These are phyloP conservation scores for Notiomystis cincta DNA, from an alignment of 2,113 vertebrate genomes.

Conservation along the genomic window DNA sequence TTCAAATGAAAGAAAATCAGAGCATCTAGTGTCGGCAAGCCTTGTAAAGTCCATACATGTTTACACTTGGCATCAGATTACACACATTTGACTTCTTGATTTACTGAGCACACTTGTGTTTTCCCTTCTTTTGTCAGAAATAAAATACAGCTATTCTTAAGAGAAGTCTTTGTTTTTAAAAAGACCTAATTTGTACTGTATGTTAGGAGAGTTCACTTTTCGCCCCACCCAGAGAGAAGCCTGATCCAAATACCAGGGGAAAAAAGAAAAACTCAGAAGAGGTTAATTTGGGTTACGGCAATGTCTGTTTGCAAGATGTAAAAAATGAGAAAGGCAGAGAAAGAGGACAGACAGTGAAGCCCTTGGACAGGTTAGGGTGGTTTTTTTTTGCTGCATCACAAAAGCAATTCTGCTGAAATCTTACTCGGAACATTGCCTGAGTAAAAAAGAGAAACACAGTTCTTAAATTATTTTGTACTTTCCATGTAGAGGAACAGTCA, in stretches of 20 bases:
- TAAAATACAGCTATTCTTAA: constrained; percentile 63
- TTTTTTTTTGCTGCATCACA: constrained; percentile 26
- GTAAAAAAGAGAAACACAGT: constrained; percentile 66
- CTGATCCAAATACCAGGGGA: background rate
- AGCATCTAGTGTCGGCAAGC: constrained; percentile 59
- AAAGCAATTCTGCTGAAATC: constrained; percentile 61
- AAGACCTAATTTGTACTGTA: constrained; percentile 55
- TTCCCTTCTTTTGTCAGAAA: constrained; percentile 63
- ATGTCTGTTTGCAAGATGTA: background rate
- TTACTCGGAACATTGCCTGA: constrained; percentile 53
- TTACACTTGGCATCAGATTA: constrained; percentile 70
- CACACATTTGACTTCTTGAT: constrained; percentile 63
- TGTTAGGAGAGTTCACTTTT: constrained; percentile 19
- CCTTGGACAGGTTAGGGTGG: background rate
- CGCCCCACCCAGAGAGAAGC: background rate
- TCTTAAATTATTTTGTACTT: constrained; percentile 71
- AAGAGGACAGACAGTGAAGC: background rate
- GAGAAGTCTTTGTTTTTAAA: constrained; percentile 45
- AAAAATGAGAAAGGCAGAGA: background rate
- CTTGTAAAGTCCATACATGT: constrained; percentile 61
- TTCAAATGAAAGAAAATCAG: constrained; percentile 52
- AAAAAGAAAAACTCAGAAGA: background rate
- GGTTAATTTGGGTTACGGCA: background rate
- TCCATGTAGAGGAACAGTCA: constrained; percentile 66
- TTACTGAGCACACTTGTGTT: constrained; percentile 60